phyloP scores from a whole-genome alignment of 2,113 vertebrate genomes.

The Oreochromis niloticus region DNA sequence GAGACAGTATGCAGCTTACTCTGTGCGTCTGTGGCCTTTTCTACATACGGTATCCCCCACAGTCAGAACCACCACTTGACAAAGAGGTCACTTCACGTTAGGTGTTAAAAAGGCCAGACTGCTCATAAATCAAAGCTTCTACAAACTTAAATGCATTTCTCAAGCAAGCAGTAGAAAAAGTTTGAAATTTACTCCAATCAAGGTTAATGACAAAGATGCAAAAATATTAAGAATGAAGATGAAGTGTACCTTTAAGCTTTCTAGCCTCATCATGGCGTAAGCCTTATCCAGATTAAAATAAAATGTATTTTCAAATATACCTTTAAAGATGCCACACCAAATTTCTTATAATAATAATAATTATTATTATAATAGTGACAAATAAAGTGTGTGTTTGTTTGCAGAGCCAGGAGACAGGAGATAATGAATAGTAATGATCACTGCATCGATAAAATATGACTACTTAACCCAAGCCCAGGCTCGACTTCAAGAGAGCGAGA shows the following conservation, averaged over 20 bases:
- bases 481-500: not conserved
- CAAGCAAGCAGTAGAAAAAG: constrained; percentile 11
- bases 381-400: not conserved
- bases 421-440: not conserved
- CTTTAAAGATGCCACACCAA: not conserved
- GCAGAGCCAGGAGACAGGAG: not conserved
- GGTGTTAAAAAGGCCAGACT: constrained; percentile 37
- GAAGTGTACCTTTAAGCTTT: not conserved
- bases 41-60: constrained; percentile 9
- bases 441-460: not conserved
- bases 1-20: not conserved
- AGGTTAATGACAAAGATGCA: constrained; percentile 1
- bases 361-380: not conserved
- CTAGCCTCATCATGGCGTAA: not conserved
- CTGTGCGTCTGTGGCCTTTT: constrained; percentile 15
- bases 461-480: not conserved
- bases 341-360: not conserved
- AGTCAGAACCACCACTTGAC: constrained; percentile 19
- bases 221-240: not conserved
- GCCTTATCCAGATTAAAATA: not conserved
- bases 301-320: not conserved
- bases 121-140: constrained; percentile 47
- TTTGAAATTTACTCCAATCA: constrained; percentile 14
- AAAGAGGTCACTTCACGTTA: constrained; percentile 55
- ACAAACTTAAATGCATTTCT: constrained; percentile 22